phyloP scores from a whole-genome alignment of 2,888 invertebrate genomes.

The Arge pagana region DNA sequence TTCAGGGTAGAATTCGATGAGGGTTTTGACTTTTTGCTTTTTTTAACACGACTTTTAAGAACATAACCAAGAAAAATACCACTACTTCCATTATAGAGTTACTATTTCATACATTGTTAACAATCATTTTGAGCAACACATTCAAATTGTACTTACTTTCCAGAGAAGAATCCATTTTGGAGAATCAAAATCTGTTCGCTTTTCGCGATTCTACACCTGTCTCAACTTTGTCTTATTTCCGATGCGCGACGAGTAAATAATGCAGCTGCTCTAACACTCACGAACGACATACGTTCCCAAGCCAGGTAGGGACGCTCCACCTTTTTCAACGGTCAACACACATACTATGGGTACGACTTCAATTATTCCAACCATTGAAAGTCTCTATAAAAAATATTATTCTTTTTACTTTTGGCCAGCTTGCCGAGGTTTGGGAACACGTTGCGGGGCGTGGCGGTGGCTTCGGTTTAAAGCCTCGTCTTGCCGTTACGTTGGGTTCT shows the following conservation, averaged over 20 bases:
- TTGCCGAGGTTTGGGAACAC: neutral
- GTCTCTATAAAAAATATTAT: slow-evolving; percentile 1
- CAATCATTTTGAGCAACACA: neutral
- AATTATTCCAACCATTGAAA: slow-evolving; percentile 3
- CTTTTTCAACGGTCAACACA: slow-evolving; percentile 4
- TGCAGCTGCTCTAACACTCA: neutral
- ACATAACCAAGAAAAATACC: neutral
- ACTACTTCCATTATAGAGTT: neutral
- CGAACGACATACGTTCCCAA: neutral
- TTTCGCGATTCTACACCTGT: neutral
- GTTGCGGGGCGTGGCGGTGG: too few relatives aligned
- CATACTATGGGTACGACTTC: slow-evolving; percentile 1
- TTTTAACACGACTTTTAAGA: neutral
- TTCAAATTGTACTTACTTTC: slow-evolving; percentile 5
- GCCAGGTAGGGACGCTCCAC: neutral
- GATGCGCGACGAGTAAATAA: neutral
- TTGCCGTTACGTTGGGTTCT: too few relatives aligned
- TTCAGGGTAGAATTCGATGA: neutral
- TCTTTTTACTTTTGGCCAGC: neutral
- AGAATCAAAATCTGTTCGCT: neutral
- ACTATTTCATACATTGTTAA: slow-evolving; percentile 1
- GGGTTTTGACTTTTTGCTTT: slow-evolving; percentile 4
- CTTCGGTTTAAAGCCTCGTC: too few relatives aligned
- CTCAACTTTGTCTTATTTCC: neutral
- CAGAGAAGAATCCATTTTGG: neutral